A percentile compares a stretch with the other conserved stretches of the same genome.
Conservation (phyloP, 2,113 vertebrate genomes). For the Antechinus flavipes region DNA sequence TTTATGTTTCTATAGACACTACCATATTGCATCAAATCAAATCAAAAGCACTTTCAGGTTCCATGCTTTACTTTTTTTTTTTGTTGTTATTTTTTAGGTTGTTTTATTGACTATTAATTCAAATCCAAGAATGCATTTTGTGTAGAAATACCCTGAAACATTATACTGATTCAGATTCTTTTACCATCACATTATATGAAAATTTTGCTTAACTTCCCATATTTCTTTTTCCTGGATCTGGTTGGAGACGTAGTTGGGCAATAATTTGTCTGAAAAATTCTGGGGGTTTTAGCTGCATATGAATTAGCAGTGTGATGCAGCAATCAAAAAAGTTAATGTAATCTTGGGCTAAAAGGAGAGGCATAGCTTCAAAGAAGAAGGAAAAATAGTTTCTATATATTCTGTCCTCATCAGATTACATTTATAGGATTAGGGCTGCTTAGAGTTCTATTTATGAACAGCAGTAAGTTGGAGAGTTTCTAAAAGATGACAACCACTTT, state of each 20-base stretch:
- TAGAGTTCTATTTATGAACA: background rate
- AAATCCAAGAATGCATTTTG: background rate
- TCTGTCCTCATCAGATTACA: background rate
- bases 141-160: background rate
- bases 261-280: background rate
- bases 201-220: background rate
- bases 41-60: background rate
- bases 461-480: background rate
- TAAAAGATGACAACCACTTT: background rate
- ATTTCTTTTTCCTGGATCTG: background rate
- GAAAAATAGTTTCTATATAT: background rate
- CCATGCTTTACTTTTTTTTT: background rate
- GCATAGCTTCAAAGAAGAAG: background rate
- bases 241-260: background rate
- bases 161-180: background rate
- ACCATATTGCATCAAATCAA: background rate
- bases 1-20: conserved; percentile 4
- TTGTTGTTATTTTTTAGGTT: background rate
- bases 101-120: background rate
- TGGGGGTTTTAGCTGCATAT: background rate
- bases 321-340: background rate
- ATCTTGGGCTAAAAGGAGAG: background rate
- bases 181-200: background rate
- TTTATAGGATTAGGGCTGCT: background rate
- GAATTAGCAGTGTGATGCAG: background rate